These are phyloP conservation scores for Cheilosia variabilis DNA, from an alignment of 2,888 invertebrate species.

Conservation along the genomic window DNA sequence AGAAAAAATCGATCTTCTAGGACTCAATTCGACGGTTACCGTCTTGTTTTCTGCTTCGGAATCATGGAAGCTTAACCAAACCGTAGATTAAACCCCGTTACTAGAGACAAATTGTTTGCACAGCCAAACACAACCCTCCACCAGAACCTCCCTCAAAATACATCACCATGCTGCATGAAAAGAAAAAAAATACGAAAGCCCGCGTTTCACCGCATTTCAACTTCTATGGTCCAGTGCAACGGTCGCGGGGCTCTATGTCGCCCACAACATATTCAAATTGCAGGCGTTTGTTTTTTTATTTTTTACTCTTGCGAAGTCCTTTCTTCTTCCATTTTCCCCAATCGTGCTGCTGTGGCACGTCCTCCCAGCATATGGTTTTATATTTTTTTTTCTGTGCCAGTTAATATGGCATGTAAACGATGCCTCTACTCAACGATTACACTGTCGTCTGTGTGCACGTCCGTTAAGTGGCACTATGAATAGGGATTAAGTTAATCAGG, in stretches of 20 bases:
- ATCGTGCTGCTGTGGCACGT: constrained; percentile 24
- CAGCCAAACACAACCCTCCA: constrained; percentile 25
- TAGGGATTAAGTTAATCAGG: constrained; percentile 74
- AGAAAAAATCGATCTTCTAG: too few species aligned
- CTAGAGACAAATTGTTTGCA: constrained; percentile 48
- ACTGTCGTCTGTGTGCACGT: constrained; percentile 39
- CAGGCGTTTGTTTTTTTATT: constrained; percentile 15
- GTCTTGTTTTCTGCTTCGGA: too few species aligned
- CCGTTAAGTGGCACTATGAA: constrained; percentile 70
- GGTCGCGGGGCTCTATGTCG: constrained; percentile 30
- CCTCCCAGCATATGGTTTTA: constrained; percentile 36
- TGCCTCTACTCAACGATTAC: constrained; percentile 68
- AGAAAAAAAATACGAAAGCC: constrained; percentile 22
- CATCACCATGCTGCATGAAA: constrained; percentile 27
- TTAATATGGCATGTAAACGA: constrained; percentile 72
- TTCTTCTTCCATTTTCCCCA: constrained; percentile 7
- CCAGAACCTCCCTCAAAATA: constrained; percentile 33
- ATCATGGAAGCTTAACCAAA: background rate
- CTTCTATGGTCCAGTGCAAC: constrained; percentile 28
- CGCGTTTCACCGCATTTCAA: constrained; percentile 50
- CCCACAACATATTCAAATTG: constrained; percentile 66
- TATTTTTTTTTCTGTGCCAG: constrained; percentile 47
- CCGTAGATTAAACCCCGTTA: background rate
- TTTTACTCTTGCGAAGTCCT: constrained; percentile 10
- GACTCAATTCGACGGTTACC: too few species aligned